Evolutionary conservation across 2,113 vertebrate genomes (phyloP), one percentile per base, ranked within the genome.

Genomic region (Chaetorhynchus papuensis): DNA sequence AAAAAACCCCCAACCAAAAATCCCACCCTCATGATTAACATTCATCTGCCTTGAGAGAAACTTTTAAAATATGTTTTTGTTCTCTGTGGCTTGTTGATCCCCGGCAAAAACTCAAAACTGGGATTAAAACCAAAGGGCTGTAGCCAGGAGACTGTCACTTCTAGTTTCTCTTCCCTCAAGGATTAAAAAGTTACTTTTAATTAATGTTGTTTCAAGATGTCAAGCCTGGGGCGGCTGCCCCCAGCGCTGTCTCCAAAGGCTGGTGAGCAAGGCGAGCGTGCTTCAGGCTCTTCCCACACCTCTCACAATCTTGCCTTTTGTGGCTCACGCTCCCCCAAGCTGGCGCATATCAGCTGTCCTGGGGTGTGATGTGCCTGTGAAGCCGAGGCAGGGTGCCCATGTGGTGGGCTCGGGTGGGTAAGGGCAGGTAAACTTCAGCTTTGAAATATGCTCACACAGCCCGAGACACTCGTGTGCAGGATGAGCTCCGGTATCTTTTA

Each of bases 11-110:
- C 26, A 70, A 49, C 26, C 56, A 84, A 28, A 89, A 95, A 21
- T 76, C 65, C 42, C 70, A 85, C 85, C 78, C 83, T 87, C 61
- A 70, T 60, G 72, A 92, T 79, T 93, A 94, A 92, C 79, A 95
- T 89, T 93, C n/a, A 24, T 65, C 61, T 84, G 79, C 65, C 23
- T 93, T 94, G 74, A 96, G 95, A 96, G 39, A 63, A 96, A 79
- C 69, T 70, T 96, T 80, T 44, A 56, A 96, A 95, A 87, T 70
- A 85, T 87, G 89, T 70, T 94, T 97, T 95, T 96, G 87, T 92
- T 96, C 87, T 94, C 70, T 93, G 93, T 20, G 76, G 71, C 83
- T 87, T 93, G 82, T 82, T 7, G 11, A 83, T 93, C 70, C 82
- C 54, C 74, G 21, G 89, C 91, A 96, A 92, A 94, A 96, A 94